Base-by-base conservation (phyloP, 2,113 vertebrate species). In the Thamnaconus septentrionalis region DNA sequence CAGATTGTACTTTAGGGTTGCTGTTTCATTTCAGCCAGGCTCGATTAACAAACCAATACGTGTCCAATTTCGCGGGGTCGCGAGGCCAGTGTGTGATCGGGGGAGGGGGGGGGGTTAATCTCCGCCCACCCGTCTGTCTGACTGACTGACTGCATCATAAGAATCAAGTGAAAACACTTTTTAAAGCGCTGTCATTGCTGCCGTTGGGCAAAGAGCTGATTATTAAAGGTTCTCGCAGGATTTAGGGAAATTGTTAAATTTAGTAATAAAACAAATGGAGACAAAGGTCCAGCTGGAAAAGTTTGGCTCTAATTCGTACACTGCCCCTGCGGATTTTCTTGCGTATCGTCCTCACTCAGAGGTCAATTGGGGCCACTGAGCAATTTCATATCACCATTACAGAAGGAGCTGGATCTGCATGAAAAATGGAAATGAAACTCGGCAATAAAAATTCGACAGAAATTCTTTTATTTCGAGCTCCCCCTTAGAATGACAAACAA, bases 301-400 rank as follows among this genome's bases (percentile, higher is more conserved):
- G 7, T 31, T 39, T 41, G 42, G 44, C 3, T 12, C 10, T 12
- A 71, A 78, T 65, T 59, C 61, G 41, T 8, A 49, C 8, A 10
- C 62, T 18, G 42, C 52, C 56, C 56, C 40, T 11, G 8, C 39
- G 58, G n/a, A 76, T 70, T 71, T 74, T 39, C 46, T 54, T 54
- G 48, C 50, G 59, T 59, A 65, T 59, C 53, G 42, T 72, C 41
- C 41, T 52, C 40, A 66, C 63, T 60, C 43, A 18, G 52, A 67
- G 79, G 75, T 74, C 66, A 84, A 64, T 47, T 66, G 67, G 53
- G 63, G 75, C 46, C 45, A 59, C 64, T 5, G 6, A 71, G 78
- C 74, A 72, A 76, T 77, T 79, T 64, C 46, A 56, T 64, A 41
- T 72, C 41, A 12, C 56, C 55, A 6, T 44, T 44, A 40, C n/a